Base-by-base conservation (phyloP, 2,888 invertebrate genomes). In the Aleiodes alternator region DNA sequence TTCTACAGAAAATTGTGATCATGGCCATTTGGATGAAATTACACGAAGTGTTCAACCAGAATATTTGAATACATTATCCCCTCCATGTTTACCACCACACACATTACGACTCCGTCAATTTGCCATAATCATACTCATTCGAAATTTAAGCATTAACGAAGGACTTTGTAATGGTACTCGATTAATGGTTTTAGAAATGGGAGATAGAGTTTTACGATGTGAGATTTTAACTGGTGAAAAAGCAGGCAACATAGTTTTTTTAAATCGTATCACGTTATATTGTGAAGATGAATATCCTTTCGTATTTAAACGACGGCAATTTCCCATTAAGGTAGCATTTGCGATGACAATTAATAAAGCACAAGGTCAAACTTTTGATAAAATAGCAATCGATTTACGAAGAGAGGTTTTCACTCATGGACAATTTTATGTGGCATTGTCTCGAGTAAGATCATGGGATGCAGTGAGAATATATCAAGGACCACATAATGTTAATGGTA, bases 311-410 rank as follows among this genome's bases (percentile, higher is more conserved):
- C 11, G 59, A 4, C 4, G 59, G n/a, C 78, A 80, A 73, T 81
- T 79, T 71, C 77, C 79, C 11, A 70, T 79, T 9, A 79, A 79
- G 71, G 38, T 81, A 61, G 81, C 78, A 14, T 81, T 80, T 72
- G 78, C 79, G 0, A 78, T 80, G 80, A 81, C 80, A 0, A 81
- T 81, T 9, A 81, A 81, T 69, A 78, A 80, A 64, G 72, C 78
- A 3, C 78, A 78, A 66, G 77, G 79, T 43, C 78, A 78, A 76
- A 80, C 78, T 9, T 80, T 78, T 16, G 50, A 76, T 3, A 76
- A 57, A 53, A 72, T 80, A 43, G 69, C 72, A 34, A 48, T 80
- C 3, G 77, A 80, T 55, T 73, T 79, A 31, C 51, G 73, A 9
- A 75, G 76, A 61, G 76, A 79, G 51, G 73, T 80, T 11, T 79